Evolutionary conservation across 2,888 invertebrate species (phyloP).

Genomic region (Lithophane ornitopus): DNA sequence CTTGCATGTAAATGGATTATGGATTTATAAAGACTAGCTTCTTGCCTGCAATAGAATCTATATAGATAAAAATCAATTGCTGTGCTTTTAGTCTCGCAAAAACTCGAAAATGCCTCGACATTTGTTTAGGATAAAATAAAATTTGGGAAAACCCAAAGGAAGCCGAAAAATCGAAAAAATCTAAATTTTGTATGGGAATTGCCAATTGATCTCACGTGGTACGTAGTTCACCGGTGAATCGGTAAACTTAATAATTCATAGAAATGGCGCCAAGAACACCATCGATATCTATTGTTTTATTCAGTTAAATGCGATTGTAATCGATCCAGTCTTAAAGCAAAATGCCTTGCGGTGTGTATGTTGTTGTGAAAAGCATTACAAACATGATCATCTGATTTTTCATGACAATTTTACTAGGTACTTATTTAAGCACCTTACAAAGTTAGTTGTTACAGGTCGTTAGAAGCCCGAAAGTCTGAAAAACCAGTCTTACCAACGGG

Average conservation of each 20-base stretch:
- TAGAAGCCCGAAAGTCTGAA: no score
- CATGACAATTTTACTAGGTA: not conserved
- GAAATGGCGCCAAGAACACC: not conserved
- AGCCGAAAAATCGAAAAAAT: no score
- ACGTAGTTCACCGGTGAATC: no score
- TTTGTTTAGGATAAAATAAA: no score
- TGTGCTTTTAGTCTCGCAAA: no score
- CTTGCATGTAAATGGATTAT: slow-evolving; percentile 32
- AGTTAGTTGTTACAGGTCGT: no score
- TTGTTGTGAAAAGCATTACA: slow-evolving; percentile 3
- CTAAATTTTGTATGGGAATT: no score
- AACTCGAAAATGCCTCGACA: no score
- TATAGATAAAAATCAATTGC: no score
- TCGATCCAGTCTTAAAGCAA: not conserved
- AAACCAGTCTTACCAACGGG: no score
- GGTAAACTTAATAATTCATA: not conserved
- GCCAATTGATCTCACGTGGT: no score
- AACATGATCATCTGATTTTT: not conserved
- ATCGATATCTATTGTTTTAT: slow-evolving; percentile 1
- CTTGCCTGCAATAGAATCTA: not conserved
- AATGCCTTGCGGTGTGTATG: not conserved
- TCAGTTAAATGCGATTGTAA: slow-evolving; percentile 3
- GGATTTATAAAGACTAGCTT: slow-evolving; percentile 26
- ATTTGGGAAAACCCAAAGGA: no score
- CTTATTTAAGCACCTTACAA: not conserved